Evolutionary conservation across 2,797 vertebrate genomes (phyloP).

Genomic region (Peromyscus melanophrys): DNA sequence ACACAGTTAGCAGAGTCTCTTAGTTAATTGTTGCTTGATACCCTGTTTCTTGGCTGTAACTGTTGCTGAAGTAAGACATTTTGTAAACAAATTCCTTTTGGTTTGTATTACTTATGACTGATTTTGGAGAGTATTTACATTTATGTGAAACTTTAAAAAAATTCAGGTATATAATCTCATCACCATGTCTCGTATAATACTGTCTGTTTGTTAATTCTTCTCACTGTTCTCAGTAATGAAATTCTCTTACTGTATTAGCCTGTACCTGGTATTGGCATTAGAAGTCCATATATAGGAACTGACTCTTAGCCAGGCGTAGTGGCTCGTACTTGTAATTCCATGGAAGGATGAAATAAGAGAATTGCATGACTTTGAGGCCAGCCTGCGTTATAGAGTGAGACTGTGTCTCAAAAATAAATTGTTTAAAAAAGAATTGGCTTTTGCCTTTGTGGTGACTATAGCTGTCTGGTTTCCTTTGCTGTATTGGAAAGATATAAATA

Average conservation of each 20-base stretch:
- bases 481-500: neutral
- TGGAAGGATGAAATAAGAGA: neutral
- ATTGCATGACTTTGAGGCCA: neutral
- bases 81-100: conserved; percentile 76
- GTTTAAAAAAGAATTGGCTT: neutral
- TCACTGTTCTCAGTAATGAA: conserved; percentile 39
- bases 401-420: neutral
- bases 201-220: conserved; percentile 46
- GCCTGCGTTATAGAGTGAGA: neutral
- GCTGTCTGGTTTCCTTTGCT: conserved; percentile 49
- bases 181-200: conserved; percentile 6
- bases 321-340: neutral
- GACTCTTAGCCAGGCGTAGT: neutral
- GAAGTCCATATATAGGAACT: conserved; percentile 26
- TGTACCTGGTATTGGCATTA: conserved; percentile 5
- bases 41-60: conserved; percentile 43
- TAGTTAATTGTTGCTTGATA: conserved; percentile 38
- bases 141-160: neutral
- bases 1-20: conserved; percentile 23
- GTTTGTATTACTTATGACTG: conserved; percentile 57
- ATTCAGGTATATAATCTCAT: conserved; percentile 28
- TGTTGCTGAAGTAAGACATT: conserved; percentile 56
- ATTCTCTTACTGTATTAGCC: conserved; percentile 50
- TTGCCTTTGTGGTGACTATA: conserved; percentile 41
- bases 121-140: conserved; percentile 59